Base-by-base conservation (phyloP, 2,888 invertebrate genomes). In the Timema podura region DNA sequence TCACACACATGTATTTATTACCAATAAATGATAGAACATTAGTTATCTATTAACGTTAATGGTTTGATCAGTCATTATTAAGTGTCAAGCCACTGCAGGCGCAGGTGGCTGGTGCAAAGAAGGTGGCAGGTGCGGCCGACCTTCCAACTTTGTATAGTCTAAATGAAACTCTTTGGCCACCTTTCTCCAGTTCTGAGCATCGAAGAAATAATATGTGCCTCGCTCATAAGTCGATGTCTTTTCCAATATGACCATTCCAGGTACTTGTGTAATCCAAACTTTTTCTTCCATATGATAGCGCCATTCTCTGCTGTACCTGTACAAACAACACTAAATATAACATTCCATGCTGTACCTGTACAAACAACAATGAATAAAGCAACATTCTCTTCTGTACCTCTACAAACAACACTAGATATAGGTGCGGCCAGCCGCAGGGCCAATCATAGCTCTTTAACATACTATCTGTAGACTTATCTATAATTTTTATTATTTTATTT, bases 151-250 rank as follows among this genome's bases (percentile, higher is more conserved):
- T 85, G 95, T 96, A 87, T 98, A 98, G 85, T 99, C 98, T 84
- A 99, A 87, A 85, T 95, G 93, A 87, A 99, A 97, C 85, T 98
- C 98, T 85, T 98, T 98, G 80, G 96, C 91, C 81, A 97, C 95
- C 88, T 98, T 98, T 82, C 98, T 89, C 98, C 99, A 99, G 84
- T 93, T 97, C 84, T 95, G 93, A 80, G 96, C 96, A 85, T 99
- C 99, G 83, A 99, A 99, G 85, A 97, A 97, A 86, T 96, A 98
- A 86, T 99, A 99, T 79, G 97, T 98, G 85, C 98, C 98, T 80
- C 97, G 89, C 86, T 99, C 98, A 84, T 96, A 98, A 77, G 94
- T 93, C 78, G 91, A 89, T 76, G 96, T 97, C 84, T 98, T 98
- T 83, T 98, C 96, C 77, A 93, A 89, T 80, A 95, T 91, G 77